Evolutionary conservation across 2,797 vertebrate species (phyloP).

Genomic region (Gila robusta): DNA sequence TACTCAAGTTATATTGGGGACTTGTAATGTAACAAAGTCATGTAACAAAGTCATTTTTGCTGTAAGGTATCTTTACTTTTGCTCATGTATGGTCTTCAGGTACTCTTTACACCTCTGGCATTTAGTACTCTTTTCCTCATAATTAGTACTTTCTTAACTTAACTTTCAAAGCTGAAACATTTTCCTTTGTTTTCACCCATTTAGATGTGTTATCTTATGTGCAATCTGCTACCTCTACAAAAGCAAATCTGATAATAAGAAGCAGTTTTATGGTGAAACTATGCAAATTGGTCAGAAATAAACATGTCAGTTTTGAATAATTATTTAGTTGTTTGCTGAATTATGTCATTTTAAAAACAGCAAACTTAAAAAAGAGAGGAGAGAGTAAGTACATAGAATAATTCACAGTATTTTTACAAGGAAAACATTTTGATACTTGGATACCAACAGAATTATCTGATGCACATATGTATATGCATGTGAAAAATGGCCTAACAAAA

Average conservation of each 20-base stretch:
- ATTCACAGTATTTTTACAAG: not conserved
- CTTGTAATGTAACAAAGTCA: too few relatives aligned
- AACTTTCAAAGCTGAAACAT: constrained; percentile 20
- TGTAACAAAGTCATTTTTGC: too few relatives aligned
- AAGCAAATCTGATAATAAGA: constrained; percentile 59
- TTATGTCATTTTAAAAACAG: constrained; percentile 6
- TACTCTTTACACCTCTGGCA: not conserved
- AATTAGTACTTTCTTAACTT: constrained; percentile 27
- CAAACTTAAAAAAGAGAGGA: not conserved
- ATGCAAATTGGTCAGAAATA: constrained; percentile 39
- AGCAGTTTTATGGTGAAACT: constrained; percentile 26
- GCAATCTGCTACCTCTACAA: constrained; percentile 46
- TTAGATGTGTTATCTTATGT: constrained; percentile 39
- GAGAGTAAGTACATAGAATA: not conserved
- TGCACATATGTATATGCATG: not conserved
- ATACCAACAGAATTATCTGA: not conserved
- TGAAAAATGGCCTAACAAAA: not conserved
- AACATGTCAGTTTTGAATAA: constrained; percentile 19
- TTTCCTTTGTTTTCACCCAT: constrained; percentile 36
- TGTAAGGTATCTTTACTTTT: not conserved
- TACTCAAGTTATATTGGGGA: too few relatives aligned
- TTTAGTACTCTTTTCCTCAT: constrained; percentile 23
- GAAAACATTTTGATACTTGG: not conserved
- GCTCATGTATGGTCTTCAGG: not conserved
- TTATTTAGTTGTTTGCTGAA: not conserved